Evolutionary conservation across 2,797 vertebrate species (phyloP).

Genomic region (Helicolenus hilgendorfi): DNA sequence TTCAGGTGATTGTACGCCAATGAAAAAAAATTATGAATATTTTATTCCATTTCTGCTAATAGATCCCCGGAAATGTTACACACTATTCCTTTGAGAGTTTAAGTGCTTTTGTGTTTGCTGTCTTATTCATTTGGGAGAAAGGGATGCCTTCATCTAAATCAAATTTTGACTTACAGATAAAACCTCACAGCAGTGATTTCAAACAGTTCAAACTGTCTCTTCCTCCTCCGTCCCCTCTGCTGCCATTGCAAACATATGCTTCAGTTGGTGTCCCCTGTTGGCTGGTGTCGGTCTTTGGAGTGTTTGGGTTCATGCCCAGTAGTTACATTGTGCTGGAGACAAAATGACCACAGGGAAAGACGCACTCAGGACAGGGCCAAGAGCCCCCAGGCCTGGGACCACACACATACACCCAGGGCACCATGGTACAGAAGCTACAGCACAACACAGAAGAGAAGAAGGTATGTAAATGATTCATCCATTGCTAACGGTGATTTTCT

Average conservation of each 20-base stretch:
- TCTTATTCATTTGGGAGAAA: background rate
- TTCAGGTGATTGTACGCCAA: too few relatives aligned
- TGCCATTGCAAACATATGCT: slow-evolving; percentile 72
- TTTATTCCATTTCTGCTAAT: too few relatives aligned
- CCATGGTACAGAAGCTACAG: slow-evolving; percentile 34
- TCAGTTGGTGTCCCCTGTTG: slow-evolving; percentile 67
- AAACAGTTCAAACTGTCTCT: slow-evolving; percentile 17
- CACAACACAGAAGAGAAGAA: slow-evolving; percentile 31
- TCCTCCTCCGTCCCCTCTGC: slow-evolving; percentile 21
- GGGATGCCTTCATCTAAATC: background rate
- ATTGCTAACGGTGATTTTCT: slow-evolving; percentile 30
- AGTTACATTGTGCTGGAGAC: slow-evolving; percentile 76
- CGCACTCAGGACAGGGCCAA: slow-evolving; percentile 68
- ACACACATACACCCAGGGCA: slow-evolving; percentile 54
- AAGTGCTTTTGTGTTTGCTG: background rate
- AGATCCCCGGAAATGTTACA: too few relatives aligned
- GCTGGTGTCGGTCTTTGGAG: slow-evolving; percentile 71
- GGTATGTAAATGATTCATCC: slow-evolving; percentile 51
- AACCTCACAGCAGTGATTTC: slow-evolving; percentile 1
- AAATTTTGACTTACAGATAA: slow-evolving; percentile 21
- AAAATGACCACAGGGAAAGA: slow-evolving; percentile 81
- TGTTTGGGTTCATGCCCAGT: slow-evolving; percentile 81
- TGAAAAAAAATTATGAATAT: too few relatives aligned
- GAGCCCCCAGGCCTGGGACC: slow-evolving; percentile 60
- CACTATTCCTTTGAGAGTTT: too few relatives aligned